Evolutionary conservation across 2,888 invertebrate genomes (phyloP).

Genomic region (Stenodema calcarata): DNA sequence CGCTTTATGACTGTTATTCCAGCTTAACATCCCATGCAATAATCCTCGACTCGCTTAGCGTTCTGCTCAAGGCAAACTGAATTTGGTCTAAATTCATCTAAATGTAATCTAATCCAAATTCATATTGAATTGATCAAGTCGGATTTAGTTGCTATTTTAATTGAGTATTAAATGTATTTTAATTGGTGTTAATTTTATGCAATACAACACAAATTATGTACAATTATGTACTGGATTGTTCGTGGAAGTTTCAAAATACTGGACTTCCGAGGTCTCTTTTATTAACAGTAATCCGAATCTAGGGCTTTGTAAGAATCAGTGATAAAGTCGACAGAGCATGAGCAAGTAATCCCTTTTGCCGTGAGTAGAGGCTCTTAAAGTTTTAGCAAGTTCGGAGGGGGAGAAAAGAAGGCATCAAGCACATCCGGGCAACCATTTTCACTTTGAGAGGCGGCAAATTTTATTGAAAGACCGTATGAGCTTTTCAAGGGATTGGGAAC

Average conservation of each 20-base stretch:
- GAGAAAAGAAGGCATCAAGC: not conserved
- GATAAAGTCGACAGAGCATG: not conserved
- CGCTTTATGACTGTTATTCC: too few species aligned
- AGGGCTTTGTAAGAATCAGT: not conserved
- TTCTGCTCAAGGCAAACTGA: too few species aligned
- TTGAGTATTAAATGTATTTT: too few species aligned
- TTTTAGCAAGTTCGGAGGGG: not conserved
- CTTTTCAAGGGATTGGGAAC: not conserved
- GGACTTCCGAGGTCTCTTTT: not conserved
- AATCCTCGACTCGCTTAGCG: too few species aligned
- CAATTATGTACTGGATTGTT: too few species aligned
- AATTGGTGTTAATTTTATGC: too few species aligned
- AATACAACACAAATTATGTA: too few species aligned
- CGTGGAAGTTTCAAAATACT: not conserved
- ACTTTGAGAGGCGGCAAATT: not conserved
- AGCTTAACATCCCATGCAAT: too few species aligned
- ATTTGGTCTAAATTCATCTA: too few species aligned
- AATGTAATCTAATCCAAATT: too few species aligned
- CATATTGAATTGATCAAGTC: too few species aligned
- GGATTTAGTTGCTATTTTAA: too few species aligned
- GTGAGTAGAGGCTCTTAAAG: not conserved
- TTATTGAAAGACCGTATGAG: not conserved
- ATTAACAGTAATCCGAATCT: not conserved
- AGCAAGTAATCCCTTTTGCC: not conserved
- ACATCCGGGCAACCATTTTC: not conserved